Conservation (phyloP, 2,888 invertebrate genomes). For the Calliphora vomitoria region DNA sequence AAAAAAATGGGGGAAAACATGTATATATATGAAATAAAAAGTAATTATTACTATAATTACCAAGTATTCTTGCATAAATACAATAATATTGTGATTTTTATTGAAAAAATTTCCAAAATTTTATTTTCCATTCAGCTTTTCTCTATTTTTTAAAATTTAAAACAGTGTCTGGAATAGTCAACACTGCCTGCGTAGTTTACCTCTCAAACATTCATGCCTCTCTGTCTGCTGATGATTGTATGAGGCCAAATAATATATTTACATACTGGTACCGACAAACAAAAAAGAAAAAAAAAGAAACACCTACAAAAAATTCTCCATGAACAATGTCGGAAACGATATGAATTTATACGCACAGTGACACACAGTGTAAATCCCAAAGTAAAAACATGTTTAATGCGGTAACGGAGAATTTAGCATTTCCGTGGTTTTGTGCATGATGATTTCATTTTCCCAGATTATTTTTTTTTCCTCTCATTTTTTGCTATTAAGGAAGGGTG, state of each 20-base stretch:
- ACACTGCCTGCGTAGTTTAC: background rate
- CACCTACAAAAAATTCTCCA: background rate
- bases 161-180: too few relatives aligned
- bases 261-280: background rate
- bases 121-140: too few relatives aligned
- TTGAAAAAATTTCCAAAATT: too few relatives aligned
- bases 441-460: slow-evolving; percentile 7
- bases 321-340: slow-evolving; percentile 38
- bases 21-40: background rate
- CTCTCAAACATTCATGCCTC: background rate
- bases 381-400: slow-evolving; percentile 48
- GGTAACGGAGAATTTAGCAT: slow-evolving; percentile 47
- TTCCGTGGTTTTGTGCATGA: slow-evolving; percentile 44
- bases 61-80: too few relatives aligned
- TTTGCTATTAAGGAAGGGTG: background rate
- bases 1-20: too few relatives aligned
- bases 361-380: slow-evolving; percentile 34
- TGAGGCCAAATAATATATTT: background rate
- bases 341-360: slow-evolving; percentile 48
- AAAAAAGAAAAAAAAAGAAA: background rate
- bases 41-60: too few relatives aligned
- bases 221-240: slow-evolving; percentile 7
- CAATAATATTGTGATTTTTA: too few relatives aligned
- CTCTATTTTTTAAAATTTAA: background rate
- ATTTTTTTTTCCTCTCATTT: background rate